Conservation (phyloP, 2,797 vertebrate genomes). For the Gymnoscopelus braueri region DNA sequence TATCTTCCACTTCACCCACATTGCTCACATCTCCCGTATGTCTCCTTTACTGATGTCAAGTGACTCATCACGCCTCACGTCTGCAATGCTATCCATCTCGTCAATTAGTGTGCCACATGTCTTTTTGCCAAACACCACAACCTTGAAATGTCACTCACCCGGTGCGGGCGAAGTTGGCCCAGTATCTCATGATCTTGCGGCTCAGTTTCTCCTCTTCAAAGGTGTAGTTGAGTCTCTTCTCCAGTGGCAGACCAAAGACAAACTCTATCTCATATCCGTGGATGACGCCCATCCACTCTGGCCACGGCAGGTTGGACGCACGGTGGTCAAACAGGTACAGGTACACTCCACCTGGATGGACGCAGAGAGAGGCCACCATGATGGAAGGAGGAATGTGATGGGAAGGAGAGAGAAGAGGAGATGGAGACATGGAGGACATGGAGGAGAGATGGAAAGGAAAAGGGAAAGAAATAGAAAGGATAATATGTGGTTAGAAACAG, state of each 20-base stretch:
- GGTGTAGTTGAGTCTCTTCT: conserved; percentile 90
- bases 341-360: conserved; percentile 76
- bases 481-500: no score
- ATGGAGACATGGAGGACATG: background rate
- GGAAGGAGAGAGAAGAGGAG: background rate
- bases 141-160: conserved; percentile 79
- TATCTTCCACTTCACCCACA: no score
- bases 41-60: no score
- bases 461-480: background rate
- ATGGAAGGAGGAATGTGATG: background rate
- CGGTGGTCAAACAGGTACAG: conserved; percentile 92
- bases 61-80: no score
- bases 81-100: no score
- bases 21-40: no score
- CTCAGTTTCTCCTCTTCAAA: conserved; percentile 87
- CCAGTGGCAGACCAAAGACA: conserved; percentile 90
- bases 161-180: conserved; percentile 93
- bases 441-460: background rate
- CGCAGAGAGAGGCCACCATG: no score
- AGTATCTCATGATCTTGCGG: conserved; percentile 91
- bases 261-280: conserved; percentile 97
- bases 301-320: conserved; percentile 91
- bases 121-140: background rate
- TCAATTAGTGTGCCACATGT: background rate
- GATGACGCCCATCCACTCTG: conserved; percentile 96